phyloP scores from a whole-genome alignment of 2,797 vertebrate species.

The Paedocypris micromegethes region DNA sequence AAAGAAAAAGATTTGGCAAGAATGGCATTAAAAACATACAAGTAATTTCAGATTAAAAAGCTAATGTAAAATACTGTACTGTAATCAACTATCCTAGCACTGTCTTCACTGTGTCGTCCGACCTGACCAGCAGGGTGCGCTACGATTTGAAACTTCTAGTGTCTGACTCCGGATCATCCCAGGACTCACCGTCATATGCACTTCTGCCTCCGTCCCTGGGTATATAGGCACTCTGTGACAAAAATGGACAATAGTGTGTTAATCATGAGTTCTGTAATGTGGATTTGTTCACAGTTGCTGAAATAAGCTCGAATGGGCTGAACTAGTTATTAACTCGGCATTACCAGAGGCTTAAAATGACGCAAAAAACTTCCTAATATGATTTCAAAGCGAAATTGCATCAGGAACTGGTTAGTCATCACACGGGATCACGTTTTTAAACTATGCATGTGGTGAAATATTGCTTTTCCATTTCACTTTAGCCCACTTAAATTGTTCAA shows the following conservation, averaged over 20 bases:
- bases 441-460: not conserved
- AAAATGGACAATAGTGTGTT: not conserved
- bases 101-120: too few species aligned
- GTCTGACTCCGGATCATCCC: conserved; percentile 49
- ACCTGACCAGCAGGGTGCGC: conserved; percentile 60
- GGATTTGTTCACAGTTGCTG: not conserved
- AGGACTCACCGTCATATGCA: conserved; percentile 79
- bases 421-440: not conserved
- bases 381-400: conserved; percentile 3
- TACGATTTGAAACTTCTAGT: conserved; percentile 40
- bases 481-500: not conserved
- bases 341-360: conserved; percentile 7
- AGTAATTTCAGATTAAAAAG: too few species aligned
- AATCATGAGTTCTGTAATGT: not conserved
- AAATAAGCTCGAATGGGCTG: conserved; percentile 15
- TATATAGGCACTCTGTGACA: conserved; percentile 83
- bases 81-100: too few species aligned
- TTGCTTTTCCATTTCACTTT: not conserved
- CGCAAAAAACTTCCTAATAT: conserved; percentile 23
- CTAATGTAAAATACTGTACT: too few species aligned
- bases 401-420: not conserved
- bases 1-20: too few species aligned
- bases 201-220: conserved; percentile 78
- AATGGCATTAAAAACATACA: too few species aligned
- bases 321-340: conserved; percentile 4